Conservation (phyloP, 2,888 invertebrate genomes). For the Tupiocoris notatus region DNA sequence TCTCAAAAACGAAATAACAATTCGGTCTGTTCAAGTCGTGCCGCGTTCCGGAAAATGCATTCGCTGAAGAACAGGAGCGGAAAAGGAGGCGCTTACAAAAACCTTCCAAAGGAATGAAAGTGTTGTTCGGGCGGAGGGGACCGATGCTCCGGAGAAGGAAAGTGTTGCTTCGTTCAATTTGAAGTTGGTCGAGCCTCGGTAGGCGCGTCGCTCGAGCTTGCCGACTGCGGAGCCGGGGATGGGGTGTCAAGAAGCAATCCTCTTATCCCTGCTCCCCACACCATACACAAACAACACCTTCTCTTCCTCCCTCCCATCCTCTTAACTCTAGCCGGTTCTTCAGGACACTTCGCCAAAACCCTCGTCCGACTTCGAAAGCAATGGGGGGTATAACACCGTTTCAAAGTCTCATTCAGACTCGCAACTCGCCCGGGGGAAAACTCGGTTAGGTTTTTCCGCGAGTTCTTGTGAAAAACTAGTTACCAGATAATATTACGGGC, state of each 20-base stretch:
- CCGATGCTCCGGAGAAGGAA: neutral
- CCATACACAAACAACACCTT: neutral
- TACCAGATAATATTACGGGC: slow-evolving; percentile 2
- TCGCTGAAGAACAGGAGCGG: neutral
- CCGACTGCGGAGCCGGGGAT: neutral
- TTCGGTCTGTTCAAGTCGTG: neutral
- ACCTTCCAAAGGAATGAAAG: slow-evolving; percentile 1
- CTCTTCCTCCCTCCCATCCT: neutral
- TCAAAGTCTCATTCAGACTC: neutral
- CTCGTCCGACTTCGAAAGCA: neutral
- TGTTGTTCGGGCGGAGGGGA: neutral
- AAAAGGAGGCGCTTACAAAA: neutral
- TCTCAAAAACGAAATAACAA: slow-evolving; percentile 3
- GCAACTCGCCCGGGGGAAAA: neutral
- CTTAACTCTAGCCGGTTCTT: neutral
- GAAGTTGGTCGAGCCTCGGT: slow-evolving; percentile 4
- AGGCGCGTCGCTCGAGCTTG: neutral
- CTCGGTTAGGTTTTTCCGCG: neutral
- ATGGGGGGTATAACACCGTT: neutral
- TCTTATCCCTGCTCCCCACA: neutral
- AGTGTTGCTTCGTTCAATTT: slow-evolving; percentile 19
- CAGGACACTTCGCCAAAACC: neutral
- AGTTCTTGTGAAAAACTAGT: slow-evolving; percentile 17
- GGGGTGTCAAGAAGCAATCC: slow-evolving; percentile 26
- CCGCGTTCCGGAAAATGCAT: neutral